These are phyloP conservation scores for Sebastolobus altivelis DNA, from an alignment of 2,797 vertebrate genomes.

Conservation along the genomic window DNA sequence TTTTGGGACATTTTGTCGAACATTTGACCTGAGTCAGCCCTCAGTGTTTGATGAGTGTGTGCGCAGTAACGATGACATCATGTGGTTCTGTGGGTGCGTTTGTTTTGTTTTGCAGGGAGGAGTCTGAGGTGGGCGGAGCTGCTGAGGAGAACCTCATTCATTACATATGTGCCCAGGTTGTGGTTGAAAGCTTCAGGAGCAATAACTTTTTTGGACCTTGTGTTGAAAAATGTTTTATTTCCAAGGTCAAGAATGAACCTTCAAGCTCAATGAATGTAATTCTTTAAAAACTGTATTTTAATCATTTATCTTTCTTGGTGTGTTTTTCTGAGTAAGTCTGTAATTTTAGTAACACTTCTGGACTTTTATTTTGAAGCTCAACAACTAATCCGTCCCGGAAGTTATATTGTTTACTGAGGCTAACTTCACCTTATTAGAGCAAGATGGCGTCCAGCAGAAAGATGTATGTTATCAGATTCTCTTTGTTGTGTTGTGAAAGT, in stretches of 20 bases:
- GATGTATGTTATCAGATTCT: no score
- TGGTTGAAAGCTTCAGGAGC: no score
- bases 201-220: no score
- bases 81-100: neutral
- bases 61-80: neutral
- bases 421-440: neutral
- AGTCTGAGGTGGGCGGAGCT: conserved; percentile 47
- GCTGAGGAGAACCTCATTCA: neutral
- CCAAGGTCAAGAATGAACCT: neutral
- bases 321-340: neutral
- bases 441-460: neutral
- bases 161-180: conserved; percentile 24
- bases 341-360: neutral
- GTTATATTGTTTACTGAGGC: neutral
- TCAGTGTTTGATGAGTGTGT: no score
- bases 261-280: neutral
- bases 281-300: neutral
- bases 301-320: neutral
- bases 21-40: no score
- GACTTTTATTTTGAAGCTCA: neutral
- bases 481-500: neutral
- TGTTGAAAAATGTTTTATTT: no score
- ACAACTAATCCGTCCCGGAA: neutral
- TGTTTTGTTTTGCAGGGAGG: conserved; percentile 71
- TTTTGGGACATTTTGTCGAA: no score